Conservation (phyloP, 2,113 vertebrate genomes). For the Oryctolagus cuniculus region DNA sequence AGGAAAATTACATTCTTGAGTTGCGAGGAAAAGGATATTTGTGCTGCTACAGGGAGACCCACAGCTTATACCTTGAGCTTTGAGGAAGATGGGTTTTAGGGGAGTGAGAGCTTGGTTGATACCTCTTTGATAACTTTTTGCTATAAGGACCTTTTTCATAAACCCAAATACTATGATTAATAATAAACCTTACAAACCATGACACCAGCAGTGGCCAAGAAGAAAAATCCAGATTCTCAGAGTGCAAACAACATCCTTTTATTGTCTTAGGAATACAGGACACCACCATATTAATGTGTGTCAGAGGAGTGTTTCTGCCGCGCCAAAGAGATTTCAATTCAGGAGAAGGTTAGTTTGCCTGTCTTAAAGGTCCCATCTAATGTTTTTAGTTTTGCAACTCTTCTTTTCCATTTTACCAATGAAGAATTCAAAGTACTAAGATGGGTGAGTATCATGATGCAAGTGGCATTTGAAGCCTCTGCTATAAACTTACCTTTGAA, state of each 20-base stretch:
- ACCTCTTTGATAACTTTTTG: background rate
- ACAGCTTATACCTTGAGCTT: background rate
- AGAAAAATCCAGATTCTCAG: background rate
- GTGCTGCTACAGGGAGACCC: background rate
- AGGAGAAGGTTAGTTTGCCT: background rate
- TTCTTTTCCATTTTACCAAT: background rate
- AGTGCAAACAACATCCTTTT: accelerated
- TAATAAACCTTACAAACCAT: background rate
- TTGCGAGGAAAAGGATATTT: background rate
- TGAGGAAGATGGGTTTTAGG: background rate
- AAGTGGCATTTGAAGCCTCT: background rate
- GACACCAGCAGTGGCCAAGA: background rate
- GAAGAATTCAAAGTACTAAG: background rate
- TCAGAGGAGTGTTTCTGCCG: background rate
- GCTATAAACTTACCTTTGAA: background rate
- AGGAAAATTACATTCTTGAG: background rate
- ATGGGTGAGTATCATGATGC: background rate
- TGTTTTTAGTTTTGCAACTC: background rate
- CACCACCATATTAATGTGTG: accelerated
- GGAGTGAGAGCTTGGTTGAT: background rate
- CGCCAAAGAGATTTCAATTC: background rate
- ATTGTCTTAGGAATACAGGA: background rate
- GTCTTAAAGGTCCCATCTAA: background rate
- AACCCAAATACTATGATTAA: background rate
- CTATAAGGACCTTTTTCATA: conserved; percentile 19